Base-by-base conservation (phyloP, 2,888 invertebrate species). In the Melinaea menophilus region DNA sequence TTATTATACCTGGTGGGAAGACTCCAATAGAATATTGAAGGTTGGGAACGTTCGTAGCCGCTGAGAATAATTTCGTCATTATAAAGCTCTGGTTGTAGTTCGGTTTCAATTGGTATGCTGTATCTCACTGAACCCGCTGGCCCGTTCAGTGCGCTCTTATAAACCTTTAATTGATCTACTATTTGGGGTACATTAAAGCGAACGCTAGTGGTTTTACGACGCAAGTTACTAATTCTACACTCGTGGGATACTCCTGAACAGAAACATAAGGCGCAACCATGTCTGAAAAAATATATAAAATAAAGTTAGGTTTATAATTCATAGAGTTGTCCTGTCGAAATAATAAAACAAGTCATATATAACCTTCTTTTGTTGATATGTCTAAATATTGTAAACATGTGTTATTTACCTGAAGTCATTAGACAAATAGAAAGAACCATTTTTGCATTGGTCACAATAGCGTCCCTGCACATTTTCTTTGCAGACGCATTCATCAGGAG, bases 211-310 rank as follows among this genome's bases (percentile, higher is more conserved):
- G 90, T 87, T 70, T 93, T 93, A 62, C 97, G 92, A 67, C 94
- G 94, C 86, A 93, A 93, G 62, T 92, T 93, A 59, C 97, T 97
- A 77, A 97, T 96, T 62, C 92, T 92, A 82, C 99, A 99, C 69
- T 93, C 92, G 46, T 92, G 88, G 0, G 96, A 94, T 47, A 98
- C 93, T 2, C 98, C 99, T 91, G 97, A 96, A 84, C 99, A 99
- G 95, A 99, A 99, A 86, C 99, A 99, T 62, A 94, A 92, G 61
- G 98, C 95, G 84, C 99, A 99, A 55, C 99, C 99, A 72, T 95
- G 94, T 70, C 91, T 90, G 78, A 34, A 75, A 76, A 41, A 4
- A 22, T 58, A 51, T 45, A 56, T 59, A 34, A 56, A 57, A 12
- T 33, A 55, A n/a, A 58, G 58, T 31, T 33, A 56, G 37, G 13